These are phyloP conservation scores for Eristalis arbustorum DNA, from an alignment of 2,888 invertebrate species.

Conservation along the genomic window DNA sequence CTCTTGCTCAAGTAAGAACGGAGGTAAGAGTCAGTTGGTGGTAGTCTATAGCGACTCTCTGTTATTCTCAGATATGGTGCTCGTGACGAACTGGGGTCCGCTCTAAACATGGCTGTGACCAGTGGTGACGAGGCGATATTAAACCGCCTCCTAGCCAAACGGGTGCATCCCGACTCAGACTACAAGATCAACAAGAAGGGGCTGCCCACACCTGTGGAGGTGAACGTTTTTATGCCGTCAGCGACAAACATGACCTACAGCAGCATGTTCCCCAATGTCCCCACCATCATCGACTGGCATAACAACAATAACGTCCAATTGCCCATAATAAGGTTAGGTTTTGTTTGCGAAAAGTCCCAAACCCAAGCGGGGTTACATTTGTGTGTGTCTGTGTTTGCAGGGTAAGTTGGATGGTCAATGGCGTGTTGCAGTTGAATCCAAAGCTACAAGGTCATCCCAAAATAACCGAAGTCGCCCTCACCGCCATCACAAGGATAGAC, in stretches of 20 bases:
- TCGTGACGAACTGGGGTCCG: slow-evolving; percentile 91
- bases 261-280: slow-evolving; percentile 89
- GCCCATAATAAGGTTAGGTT: slow-evolving; percentile 85
- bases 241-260: slow-evolving; percentile 88
- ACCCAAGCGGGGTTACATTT: slow-evolving; percentile 6
- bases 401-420: slow-evolving; percentile 91
- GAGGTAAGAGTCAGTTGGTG: not conserved
- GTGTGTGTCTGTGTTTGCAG: slow-evolving; percentile 74
- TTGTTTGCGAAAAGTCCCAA: slow-evolving; percentile 40
- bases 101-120: slow-evolving; percentile 88
- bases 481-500: slow-evolving; percentile 95
- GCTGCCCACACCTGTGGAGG: slow-evolving; percentile 82
- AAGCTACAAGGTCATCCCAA: slow-evolving; percentile 87
- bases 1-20: slow-evolving; percentile 76
- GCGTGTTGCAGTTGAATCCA: slow-evolving; percentile 91
- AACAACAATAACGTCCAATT: slow-evolving; percentile 86
- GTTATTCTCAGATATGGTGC: slow-evolving; percentile 85
- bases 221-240: slow-evolving; percentile 79
- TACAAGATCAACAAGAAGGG: slow-evolving; percentile 94
- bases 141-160: slow-evolving; percentile 91
- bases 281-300: slow-evolving; percentile 96
- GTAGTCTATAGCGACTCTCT: not conserved
- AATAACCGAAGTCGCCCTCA: slow-evolving; percentile 86
- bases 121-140: slow-evolving; percentile 88
- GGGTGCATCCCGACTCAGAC: slow-evolving; percentile 94